These are phyloP conservation scores for Prorops nasuta DNA, from an alignment of 1,140 invertebrate species.

Conservation along the genomic window DNA sequence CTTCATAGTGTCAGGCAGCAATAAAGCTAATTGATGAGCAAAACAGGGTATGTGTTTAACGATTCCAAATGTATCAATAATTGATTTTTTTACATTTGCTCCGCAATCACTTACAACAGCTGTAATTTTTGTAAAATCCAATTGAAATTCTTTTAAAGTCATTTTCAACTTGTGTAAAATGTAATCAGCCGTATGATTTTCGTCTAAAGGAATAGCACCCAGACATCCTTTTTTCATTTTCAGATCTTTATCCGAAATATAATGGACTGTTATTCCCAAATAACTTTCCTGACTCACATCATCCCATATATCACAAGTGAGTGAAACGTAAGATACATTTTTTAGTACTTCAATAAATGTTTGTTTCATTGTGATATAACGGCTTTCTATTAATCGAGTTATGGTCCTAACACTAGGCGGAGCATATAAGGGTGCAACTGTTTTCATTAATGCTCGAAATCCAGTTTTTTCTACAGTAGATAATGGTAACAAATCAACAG, in stretches of 20 bases:
- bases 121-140: constrained; percentile 2
- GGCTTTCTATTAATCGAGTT: constrained; percentile 23
- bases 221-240: constrained; percentile 13
- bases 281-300: constrained; percentile 20
- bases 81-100: constrained; percentile 8
- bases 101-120: constrained; percentile 5
- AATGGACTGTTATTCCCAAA: constrained; percentile 21
- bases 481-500: constrained; percentile 32
- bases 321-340: constrained; percentile 6
- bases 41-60: constrained; percentile 8
- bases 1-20: constrained; percentile 6
- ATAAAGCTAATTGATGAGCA: constrained; percentile 9
- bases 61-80: constrained; percentile 1
- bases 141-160: constrained; percentile 4
- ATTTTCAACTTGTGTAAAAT: constrained; percentile 3
- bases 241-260: constrained; percentile 8
- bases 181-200: constrained; percentile 15
- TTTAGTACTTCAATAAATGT: constrained; percentile 12
- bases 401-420: constrained; percentile 30
- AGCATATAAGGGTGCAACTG: constrained; percentile 27
- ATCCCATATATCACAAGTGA: constrained; percentile 24
- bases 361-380: constrained; percentile 15
- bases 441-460: constrained; percentile 33
- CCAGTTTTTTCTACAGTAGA: constrained; percentile 38
- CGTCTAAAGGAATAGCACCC: constrained; percentile 12